Percentiles rank a stretch among this genome's conserved stretches.
Evolutionary conservation across 2,888 invertebrate genomes (phyloP).

Genomic region (Ophioninae sp.): DNA sequence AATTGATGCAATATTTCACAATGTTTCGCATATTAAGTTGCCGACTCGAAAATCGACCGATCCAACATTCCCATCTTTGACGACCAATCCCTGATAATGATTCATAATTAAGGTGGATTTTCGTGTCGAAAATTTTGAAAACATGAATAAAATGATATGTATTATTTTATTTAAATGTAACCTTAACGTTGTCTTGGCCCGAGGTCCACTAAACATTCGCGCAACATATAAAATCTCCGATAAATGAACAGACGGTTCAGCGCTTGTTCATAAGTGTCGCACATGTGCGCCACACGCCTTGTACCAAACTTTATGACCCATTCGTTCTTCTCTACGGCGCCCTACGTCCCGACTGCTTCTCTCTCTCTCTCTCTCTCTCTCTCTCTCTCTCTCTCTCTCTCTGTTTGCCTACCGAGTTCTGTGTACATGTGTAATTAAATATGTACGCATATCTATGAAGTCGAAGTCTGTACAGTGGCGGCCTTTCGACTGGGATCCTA

Average conservation of each 20-base stretch:
- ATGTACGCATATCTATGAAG: not conserved
- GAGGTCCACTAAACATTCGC: not conserved
- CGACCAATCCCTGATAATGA: too few species aligned
- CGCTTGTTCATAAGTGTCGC: slow-evolving; percentile 63
- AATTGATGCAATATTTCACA: too few species aligned
- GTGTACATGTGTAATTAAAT: slow-evolving; percentile 29
- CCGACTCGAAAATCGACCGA: not conserved
- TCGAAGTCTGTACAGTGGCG: not conserved
- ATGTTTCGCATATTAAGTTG: not conserved
- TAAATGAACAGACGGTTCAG: slow-evolving; percentile 32
- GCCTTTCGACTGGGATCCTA: too few species aligned
- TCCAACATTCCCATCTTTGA: too few species aligned
- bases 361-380: not conserved
- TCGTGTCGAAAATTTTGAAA: too few species aligned
- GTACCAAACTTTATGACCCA: slow-evolving; percentile 75
- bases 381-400: not conserved
- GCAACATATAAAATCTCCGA: slow-evolving; percentile 14
- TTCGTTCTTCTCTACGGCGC: slow-evolving; percentile 45
- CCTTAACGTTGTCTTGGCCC: too few species aligned
- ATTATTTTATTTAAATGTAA: too few species aligned
- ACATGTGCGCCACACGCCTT: slow-evolving; percentile 78
- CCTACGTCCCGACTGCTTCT: slow-evolving; percentile 26
- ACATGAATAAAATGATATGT: too few species aligned
- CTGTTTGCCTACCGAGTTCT: not conserved
- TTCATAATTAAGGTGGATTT: too few species aligned